phyloP scores from a whole-genome alignment of 2,113 vertebrate genomes.

The Tor tambroides region DNA sequence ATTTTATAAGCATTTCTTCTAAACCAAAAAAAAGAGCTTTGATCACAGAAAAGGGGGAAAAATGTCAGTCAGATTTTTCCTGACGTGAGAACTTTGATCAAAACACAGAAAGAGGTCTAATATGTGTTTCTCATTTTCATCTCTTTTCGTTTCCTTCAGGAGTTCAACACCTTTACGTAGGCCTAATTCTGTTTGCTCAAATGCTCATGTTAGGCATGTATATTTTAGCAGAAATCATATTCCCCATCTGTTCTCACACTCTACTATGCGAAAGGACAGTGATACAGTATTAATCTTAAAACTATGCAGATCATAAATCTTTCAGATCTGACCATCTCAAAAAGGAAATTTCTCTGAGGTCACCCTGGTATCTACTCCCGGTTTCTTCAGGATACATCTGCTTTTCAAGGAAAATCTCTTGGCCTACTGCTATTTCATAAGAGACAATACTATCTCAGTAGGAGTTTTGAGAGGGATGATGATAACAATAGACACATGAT shows the following conservation, averaged over 20 bases:
- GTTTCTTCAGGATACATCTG: slow-evolving; percentile 24
- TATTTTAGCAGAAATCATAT: slow-evolving; percentile 37
- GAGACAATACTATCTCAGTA: slow-evolving; percentile 36
- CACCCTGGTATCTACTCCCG: not conserved
- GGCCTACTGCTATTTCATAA: slow-evolving; percentile 22
- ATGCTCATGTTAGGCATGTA: slow-evolving; percentile 9
- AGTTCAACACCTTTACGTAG: not conserved
- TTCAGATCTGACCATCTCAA: slow-evolving; percentile 7
- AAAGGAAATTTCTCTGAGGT: not conserved
- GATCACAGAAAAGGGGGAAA: not conserved
- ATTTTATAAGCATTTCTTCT: not conserved
- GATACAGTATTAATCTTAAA: slow-evolving; percentile 37
- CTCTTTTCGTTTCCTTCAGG: not conserved
- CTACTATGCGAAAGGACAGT: not conserved
- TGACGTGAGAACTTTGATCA: slow-evolving; percentile 6
- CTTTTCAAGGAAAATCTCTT: slow-evolving; percentile 12
- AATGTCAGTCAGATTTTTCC: not conserved
- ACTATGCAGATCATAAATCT: slow-evolving; percentile 24
- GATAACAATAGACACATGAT: slow-evolving; percentile 39
- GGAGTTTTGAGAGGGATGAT: slow-evolving; percentile 9
- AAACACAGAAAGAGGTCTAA: slow-evolving; percentile 10
- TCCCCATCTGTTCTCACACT: slow-evolving; percentile 18
- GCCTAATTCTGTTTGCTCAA: slow-evolving; percentile 6
- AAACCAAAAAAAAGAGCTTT: not conserved
- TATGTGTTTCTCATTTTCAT: not conserved